Conservation (phyloP, 2,888 invertebrate genomes). For the Amphimallon solstitiale region DNA sequence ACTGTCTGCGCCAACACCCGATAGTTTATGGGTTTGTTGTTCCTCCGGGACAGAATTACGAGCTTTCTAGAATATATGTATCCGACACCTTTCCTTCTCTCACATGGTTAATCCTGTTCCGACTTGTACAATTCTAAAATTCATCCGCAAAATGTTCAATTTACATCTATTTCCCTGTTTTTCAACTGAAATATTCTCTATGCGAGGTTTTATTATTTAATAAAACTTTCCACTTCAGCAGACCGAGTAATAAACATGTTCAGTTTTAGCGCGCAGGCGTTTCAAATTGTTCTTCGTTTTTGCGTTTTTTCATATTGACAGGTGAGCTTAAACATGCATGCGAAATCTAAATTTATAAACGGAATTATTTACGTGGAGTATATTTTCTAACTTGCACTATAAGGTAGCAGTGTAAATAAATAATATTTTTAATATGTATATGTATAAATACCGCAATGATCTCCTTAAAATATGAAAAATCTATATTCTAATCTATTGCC, state of each 20-base stretch:
- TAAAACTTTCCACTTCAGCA: conserved; percentile 7
- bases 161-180: conserved; percentile 6
- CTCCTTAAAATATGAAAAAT: too few relatives aligned
- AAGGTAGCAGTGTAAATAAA: too few relatives aligned
- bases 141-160: background rate
- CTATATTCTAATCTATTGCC: too few relatives aligned
- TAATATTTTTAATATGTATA: too few relatives aligned
- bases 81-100: conserved; percentile 13
- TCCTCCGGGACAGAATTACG: conserved; percentile 32
- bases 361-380: too few relatives aligned
- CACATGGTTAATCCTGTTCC: background rate
- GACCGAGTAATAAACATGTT: background rate
- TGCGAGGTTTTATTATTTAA: conserved; percentile 4
- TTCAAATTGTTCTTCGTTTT: too few relatives aligned
- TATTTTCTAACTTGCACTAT: too few relatives aligned
- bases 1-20: conserved; percentile 28
- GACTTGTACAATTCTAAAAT: background rate
- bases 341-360: too few relatives aligned
- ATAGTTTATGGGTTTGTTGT: conserved; percentile 38
- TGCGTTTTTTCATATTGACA: too few relatives aligned
- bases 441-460: too few relatives aligned
- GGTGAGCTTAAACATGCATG: too few relatives aligned
- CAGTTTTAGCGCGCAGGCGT: too few relatives aligned
- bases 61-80: conserved; percentile 16
- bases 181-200: background rate